A percentile compares a stretch with the other conserved stretches of the same genome.
Evolutionary conservation across 53 echinoderm and acorn worm genomes (phyloP).

Genomic region (Actinopyga echinites): DNA sequence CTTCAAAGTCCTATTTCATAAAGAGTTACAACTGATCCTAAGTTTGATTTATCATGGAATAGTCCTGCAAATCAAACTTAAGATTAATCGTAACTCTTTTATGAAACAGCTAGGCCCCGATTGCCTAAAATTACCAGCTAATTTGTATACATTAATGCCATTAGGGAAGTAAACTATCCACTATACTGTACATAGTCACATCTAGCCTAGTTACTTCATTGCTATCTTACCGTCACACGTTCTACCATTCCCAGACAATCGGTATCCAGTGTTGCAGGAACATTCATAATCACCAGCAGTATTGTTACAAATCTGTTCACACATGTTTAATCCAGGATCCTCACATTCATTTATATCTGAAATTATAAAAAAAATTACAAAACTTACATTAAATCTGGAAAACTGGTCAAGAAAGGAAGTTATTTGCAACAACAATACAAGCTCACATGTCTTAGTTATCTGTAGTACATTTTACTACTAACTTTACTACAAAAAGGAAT

Average conservation of each 20-base stretch:
- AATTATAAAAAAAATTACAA: background rate
- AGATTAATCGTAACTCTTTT: too few relatives aligned
- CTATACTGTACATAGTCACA: too few relatives aligned
- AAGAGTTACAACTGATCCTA: too few relatives aligned
- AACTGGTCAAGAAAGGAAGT: background rate
- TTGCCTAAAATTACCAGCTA: slow-evolving; percentile 44
- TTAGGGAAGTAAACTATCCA: slow-evolving; percentile 56
- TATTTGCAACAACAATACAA: too few relatives aligned
- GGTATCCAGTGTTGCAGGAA: slow-evolving; percentile 61
- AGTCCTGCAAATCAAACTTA: too few relatives aligned
- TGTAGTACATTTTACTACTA: too few relatives aligned
- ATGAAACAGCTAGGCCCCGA: too few relatives aligned
- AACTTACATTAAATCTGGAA: background rate
- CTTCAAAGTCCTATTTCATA: too few relatives aligned
- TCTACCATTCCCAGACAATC: slow-evolving; percentile 52
- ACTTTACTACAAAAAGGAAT: too few relatives aligned
- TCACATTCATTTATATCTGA: slow-evolving; percentile 86
- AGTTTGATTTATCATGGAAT: too few relatives aligned
- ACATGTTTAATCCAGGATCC: slow-evolving; percentile 54
- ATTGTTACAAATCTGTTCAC: slow-evolving; percentile 72
- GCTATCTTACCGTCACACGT: slow-evolving; percentile 63
- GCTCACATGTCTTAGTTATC: too few relatives aligned
- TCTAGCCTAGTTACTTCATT: background rate
- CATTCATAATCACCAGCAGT: slow-evolving; percentile 73
- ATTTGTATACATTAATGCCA: slow-evolving; percentile 59